Evolutionary conservation across 2,888 invertebrate species (phyloP).

Genomic region (Brachypterus glaber): DNA sequence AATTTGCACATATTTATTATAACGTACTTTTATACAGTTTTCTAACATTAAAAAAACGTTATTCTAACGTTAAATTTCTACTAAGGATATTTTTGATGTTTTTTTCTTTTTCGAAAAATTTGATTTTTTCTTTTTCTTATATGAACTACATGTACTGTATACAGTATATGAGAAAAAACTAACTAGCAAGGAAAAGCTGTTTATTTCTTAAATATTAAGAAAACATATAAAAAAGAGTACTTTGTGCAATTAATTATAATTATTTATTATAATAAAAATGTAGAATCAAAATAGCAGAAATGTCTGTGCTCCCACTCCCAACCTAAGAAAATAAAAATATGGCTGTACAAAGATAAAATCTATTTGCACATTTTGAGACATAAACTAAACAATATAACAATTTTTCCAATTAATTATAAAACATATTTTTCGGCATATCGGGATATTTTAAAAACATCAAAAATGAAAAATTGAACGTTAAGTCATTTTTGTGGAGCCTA

Average conservation of each 20-base stretch:
- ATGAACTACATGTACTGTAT: too few species aligned
- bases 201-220: conserved; percentile 35
- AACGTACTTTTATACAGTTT: too few species aligned
- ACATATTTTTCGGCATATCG: conserved; percentile 17
- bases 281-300: conserved; percentile 22
- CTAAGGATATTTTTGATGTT: too few species aligned
- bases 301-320: conserved; percentile 26
- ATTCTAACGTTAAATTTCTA: too few species aligned
- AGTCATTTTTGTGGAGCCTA: too few species aligned
- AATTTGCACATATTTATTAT: too few species aligned
- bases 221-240: conserved; percentile 32
- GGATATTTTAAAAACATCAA: too few species aligned
- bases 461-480: too few species aligned
- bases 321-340: conserved; percentile 17
- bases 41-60: too few species aligned
- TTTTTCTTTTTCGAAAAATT: too few species aligned
- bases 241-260: conserved; percentile 29
- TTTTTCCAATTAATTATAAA: conserved; percentile 22
- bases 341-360: conserved; percentile 13
- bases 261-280: conserved; percentile 19
- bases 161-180: too few species aligned
- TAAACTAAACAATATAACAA: conserved; percentile 12
- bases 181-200: conserved; percentile 32
- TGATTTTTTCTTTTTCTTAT: too few species aligned
- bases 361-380: conserved; percentile 9